Base-by-base conservation (phyloP, 2,888 invertebrate genomes). In the Pediacus dermestoides region DNA sequence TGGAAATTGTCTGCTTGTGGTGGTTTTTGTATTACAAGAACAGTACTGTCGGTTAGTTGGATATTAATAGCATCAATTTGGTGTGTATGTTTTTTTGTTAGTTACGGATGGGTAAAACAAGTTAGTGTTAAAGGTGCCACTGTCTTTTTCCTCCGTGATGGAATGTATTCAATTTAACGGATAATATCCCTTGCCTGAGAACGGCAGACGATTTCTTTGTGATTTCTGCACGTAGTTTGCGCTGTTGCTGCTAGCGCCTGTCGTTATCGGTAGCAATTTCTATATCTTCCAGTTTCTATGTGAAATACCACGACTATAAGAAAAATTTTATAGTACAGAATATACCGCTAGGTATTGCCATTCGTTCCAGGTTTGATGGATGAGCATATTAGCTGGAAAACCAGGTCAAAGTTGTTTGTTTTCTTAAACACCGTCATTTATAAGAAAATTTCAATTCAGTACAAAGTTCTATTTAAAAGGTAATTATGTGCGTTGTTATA, bases 121-220 rank as follows among this genome's bases (percentile, higher is more conserved):
- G 37, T 37, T 42, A 38, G 42, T 38, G 38, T 27, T 25, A 26
- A 39, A 42, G 38, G 39, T 48, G 52, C 46, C 49, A 50, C 45
- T 44, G 47, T 47, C 45, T 46, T 42, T 39, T 53, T 42, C n/a
- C 38, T 46, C 53, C 63, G 64, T 64, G 63, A 56, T 50, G 61
- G 64, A 62, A 64, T 63, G 59, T 52, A 57, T 60, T 60, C 62
- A 59, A 63, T 61, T 63, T 62, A 60, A 60, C 62, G 60, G 49
- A 52, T 62, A 61, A 60, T 55, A 50, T 60, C 56, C 56, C 55
- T 60, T 28, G 57, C 52, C 58, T 58, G 57, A 57, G 57, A 61
- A 55, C 53, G 47, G 47, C 55, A 51, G 51, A 49, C 53, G 52
- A 55, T 55, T 54, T 55, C 55, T 60, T 61, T 57, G 56, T 58